Base-by-base conservation (phyloP, 2,113 vertebrate species). In the Galbula dea region DNA sequence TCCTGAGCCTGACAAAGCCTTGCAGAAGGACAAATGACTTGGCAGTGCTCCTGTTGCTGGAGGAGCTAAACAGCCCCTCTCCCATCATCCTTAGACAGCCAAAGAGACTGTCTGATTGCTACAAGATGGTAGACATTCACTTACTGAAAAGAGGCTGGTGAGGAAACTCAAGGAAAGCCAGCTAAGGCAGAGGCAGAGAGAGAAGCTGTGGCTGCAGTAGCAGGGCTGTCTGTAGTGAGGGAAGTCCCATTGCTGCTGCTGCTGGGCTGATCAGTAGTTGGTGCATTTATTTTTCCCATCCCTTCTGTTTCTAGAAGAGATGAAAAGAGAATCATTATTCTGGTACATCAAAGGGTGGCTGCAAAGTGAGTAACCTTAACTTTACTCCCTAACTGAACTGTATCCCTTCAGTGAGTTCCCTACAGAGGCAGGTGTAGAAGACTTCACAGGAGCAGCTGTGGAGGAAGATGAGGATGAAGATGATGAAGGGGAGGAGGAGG, bases 401-500 rank as follows among this genome's bases (percentile, higher is more conserved):
- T 96, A 59, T 55, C 52, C 75, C 79, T 79, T 22, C 93, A 99
- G 99, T 54, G 98, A 98, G 93, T 96, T 98, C 65, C 97, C 97
- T 26, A 97, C 97, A 6, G 98, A 98, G 51, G 98, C 98, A 63
- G 98, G 98, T 83, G 96, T 98, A 68, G 98, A 98, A 83, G 98
- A 98, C 69, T 98, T 98, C 97, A 98, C 98, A 61, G 98, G 98
- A 52, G 93, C 97, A 8, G 93, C 96, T 29, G 96, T 97, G 91
- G 94, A 98, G 39, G 93, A 98, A 63, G 97, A 98, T 1, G 98
- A 97, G 13, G 98, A 98, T 24, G 97, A 98, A 2, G 98, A 98
- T 9, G 98, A 98, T 1, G 98, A 98, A 71, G 98, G 98, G 54
- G 97, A 98, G 54, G 98, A 98, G 5, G 98, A 98, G 58, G 98